Percentiles rank a stretch among this genome's conserved stretches.
Conservation (phyloP, 2,797 vertebrate species). For the Lerista edwardsae region DNA sequence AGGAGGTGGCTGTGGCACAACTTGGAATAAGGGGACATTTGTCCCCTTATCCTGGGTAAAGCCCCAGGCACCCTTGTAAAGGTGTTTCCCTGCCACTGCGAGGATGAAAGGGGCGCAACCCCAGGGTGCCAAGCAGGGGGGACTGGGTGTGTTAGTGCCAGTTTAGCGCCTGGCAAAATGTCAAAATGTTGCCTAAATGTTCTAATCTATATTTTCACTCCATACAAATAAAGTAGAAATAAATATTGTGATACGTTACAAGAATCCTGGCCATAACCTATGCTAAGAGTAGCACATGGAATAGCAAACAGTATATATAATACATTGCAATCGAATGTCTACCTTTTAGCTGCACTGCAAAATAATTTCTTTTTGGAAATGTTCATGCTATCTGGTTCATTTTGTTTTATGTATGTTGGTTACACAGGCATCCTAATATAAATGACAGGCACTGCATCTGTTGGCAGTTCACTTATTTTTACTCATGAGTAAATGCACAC, state of each 20-base stretch:
- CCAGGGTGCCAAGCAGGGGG: too few relatives aligned
- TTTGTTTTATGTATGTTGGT: slow-evolving; percentile 30
- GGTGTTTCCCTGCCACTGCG: too few relatives aligned
- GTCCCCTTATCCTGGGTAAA: too few relatives aligned
- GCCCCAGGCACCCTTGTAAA: too few relatives aligned
- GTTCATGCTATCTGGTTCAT: not conserved
- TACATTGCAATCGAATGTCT: slow-evolving; percentile 39
- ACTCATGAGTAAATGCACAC: slow-evolving; percentile 33
- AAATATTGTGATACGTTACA: slow-evolving; percentile 14
- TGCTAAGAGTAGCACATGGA: slow-evolving; percentile 32
- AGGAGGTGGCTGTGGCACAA: too few relatives aligned
- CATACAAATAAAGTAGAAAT: slow-evolving; percentile 21
- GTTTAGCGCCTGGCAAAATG: too few relatives aligned
- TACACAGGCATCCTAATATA: slow-evolving; percentile 47
- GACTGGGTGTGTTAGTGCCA: too few relatives aligned
- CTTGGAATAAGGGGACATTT: too few relatives aligned
- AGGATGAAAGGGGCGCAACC: too few relatives aligned
- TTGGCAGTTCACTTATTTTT: slow-evolving; percentile 41
- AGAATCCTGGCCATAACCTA: slow-evolving; percentile 27
- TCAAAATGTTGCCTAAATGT: slow-evolving; percentile 32
- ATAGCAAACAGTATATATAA: slow-evolving; percentile 59
- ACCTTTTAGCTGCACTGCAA: slow-evolving; percentile 38
- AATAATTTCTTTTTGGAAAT: not conserved
- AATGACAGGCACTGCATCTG: slow-evolving; percentile 22
- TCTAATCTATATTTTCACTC: slow-evolving; percentile 11